Base-by-base conservation (phyloP, 1,140 invertebrate genomes). In the Artemia franciscana region DNA sequence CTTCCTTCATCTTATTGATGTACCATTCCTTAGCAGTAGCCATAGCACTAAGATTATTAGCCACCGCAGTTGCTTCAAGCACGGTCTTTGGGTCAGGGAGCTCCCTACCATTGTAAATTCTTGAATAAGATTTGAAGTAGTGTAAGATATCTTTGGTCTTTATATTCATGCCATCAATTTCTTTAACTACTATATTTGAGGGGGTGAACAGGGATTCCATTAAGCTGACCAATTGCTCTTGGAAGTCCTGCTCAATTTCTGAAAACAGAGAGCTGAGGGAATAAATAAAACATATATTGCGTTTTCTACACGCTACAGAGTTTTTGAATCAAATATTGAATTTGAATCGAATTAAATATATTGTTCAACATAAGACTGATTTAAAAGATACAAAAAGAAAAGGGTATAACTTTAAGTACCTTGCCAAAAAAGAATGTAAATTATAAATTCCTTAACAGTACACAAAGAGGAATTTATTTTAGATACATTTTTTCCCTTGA, bases 1-100 rank as follows among this genome's bases (percentile, higher is more conserved):
- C 79, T 65, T 82, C 81, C 71, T 98, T 93, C 95, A 99, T 98
- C 65, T 85, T 74, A 64, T 79, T 78, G n/a, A 80, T 78, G 74
- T 99, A 99, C 64, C 84, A 76, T 67, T 95, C 91, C 71, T 92
- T 94, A 21, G 93, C 90, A 67, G 84, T 86, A 5, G 91, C 88
- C 24, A 98, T 90, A 12, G 94, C 94, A 30, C 77, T 76, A 65
- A 98, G 76, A 77, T 98, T 98, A 73, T 98, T 98, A 1, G 94
- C 94, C 77, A 98, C 93, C 0, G 94, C 92, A 23, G 94, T 98
- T 58, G 93, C 94, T 86, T 91, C 84, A 64, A 98, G 79, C 91
- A 99, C 96, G 62, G 92, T 93, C 76, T 98, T 99, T 5, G 95
- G 95, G 76, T 98, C 93, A 0, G 95, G 95, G 62, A 99, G 75